A percentile compares a stretch with the other conserved stretches of the same genome.
Evolutionary conservation across 2,113 vertebrate species (phyloP).

Genomic region (Sclerurus mexicanus): DNA sequence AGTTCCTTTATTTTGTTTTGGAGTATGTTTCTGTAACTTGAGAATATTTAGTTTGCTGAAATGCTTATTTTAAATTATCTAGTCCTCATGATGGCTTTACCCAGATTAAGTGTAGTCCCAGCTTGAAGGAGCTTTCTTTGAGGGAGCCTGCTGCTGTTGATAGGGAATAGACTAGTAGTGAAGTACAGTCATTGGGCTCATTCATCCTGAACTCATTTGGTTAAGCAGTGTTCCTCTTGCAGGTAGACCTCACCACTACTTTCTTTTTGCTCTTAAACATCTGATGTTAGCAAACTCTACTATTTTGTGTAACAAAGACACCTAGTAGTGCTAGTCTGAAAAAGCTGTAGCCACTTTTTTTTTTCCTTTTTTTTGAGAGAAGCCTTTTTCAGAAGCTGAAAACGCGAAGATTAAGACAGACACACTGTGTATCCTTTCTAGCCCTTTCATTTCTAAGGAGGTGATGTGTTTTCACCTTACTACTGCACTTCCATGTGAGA

Average conservation of each 20-base stretch:
- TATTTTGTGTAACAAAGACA: background rate
- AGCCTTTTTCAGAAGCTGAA: background rate
- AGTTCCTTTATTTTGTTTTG: background rate
- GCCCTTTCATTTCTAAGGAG: background rate
- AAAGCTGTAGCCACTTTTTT: background rate
- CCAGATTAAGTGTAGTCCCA: background rate
- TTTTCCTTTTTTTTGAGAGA: background rate
- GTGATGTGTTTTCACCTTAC: background rate
- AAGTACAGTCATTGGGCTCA: background rate
- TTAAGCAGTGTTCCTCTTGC: background rate
- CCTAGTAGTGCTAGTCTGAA: background rate
- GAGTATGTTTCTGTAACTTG: background rate
- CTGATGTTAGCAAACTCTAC: background rate
- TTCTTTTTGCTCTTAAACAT: background rate
- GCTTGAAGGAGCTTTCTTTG: background rate
- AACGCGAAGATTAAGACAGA: background rate
- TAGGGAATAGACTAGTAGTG: background rate
- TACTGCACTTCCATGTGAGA: background rate
- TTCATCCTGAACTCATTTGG: background rate
- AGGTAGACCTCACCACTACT: background rate
- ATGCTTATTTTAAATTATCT: background rate
- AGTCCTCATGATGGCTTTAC: constrained; percentile 3
- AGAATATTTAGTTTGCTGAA: constrained; percentile 1
- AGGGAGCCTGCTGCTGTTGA: background rate
- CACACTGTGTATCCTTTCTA: background rate